Evolutionary conservation across 2,888 invertebrate genomes (phyloP), one percentile per base, ranked within the genome.

Genomic region (Oegoconia quadripuncta): DNA sequence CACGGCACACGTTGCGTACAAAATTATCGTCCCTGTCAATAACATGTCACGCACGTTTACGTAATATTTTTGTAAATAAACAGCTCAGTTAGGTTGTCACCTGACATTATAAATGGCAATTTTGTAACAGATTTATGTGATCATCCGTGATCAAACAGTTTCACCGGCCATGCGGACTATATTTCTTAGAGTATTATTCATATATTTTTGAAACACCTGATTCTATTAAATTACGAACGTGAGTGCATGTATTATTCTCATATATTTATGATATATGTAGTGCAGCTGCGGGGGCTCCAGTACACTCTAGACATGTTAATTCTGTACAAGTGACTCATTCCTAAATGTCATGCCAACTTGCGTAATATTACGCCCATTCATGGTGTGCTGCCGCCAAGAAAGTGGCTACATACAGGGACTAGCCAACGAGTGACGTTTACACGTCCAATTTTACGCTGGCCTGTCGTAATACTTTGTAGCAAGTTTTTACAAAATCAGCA

Each of bases 351-450:
- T 55, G 74, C 76, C 74, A 76, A 74, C 59, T 78, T 77, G 61
- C 74, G 68, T 75, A 79, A 79, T 58, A 68, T 65, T 65, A 64
- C 69, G 64, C 60, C 77, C 79, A 79, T 79, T 79, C 72, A 69
- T 71, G 77, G 75, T 55, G 46, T 62, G 64, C 58, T 59, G 52
- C 55, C 56, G 66, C 67, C 68, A 69, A 66, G n/a, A 61, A 32
- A 44, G 32, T 33, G 35, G 29, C 23, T 35, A 27, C 37, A 22
- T n/a, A 22, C 13, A n/a, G n/a, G n/a, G n/a, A n/a, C n/a, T n/a
- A n/a, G n/a, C n/a, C n/a, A n/a, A n/a, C n/a, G n/a, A n/a, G n/a
- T n/a, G n/a, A n/a, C n/a, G n/a, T n/a, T n/a, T n/a, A n/a, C n/a
- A n/a, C n/a, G n/a, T n/a, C n/a, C n/a, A n/a, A n/a, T n/a, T n/a